Evolutionary conservation across 2,888 invertebrate species (phyloP).

Genomic region (Dolomedes plantarius): DNA sequence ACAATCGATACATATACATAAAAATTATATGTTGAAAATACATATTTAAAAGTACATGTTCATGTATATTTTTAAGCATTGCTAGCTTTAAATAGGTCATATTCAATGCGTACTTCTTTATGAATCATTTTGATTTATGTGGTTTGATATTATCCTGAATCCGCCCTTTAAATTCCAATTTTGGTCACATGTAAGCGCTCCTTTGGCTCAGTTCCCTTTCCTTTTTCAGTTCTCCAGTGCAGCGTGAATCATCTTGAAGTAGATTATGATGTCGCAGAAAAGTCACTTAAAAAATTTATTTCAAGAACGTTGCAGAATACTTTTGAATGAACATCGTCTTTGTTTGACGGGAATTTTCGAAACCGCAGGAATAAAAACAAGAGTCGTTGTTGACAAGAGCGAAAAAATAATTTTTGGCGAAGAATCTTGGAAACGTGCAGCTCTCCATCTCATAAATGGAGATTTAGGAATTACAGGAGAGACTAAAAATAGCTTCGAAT

Average conservation of each 20-base stretch:
- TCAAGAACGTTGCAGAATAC: not conserved
- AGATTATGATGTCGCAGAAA: not conserved
- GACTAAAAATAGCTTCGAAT: not conserved
- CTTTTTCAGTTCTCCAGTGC: not conserved
- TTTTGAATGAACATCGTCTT: not conserved
- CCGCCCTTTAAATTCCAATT: no score
- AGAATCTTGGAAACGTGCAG: not conserved
- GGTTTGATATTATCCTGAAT: no score
- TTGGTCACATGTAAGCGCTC: no score
- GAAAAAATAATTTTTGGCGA: not conserved
- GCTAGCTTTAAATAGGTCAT: no score
- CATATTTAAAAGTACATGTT: no score
- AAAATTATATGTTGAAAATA: no score
- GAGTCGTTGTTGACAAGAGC: not conserved
- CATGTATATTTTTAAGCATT: no score
- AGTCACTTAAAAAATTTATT: not conserved
- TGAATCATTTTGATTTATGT: no score
- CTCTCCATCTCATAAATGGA: not conserved
- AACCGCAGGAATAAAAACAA: not conserved
- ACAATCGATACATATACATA: no score
- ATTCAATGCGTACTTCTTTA: no score
- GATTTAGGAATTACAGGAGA: not conserved
- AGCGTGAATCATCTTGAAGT: not conserved
- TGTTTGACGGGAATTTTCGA: not conserved
- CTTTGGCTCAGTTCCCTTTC: not conserved